Evolutionary conservation across 37 sponge, comb jelly and placozoan species (phyloP), one percentile per base, ranked within the genome.

Genomic region (Ianthella basta): DNA sequence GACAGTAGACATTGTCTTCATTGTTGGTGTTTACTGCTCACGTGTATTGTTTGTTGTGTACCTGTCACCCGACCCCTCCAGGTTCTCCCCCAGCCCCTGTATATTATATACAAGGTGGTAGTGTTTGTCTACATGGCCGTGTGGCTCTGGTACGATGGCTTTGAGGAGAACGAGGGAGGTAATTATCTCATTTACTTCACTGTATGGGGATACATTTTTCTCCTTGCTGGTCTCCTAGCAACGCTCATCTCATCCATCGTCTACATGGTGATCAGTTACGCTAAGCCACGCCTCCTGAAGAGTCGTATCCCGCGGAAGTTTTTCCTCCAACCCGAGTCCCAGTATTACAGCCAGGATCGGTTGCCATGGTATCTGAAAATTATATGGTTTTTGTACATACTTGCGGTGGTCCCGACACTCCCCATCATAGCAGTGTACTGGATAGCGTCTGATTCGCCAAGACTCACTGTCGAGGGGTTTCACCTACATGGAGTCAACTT

Each of bases 401-500:
- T 59, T 18, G 35, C 74, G 24, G 21, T 56, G 32, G 66, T 67
- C 8, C 24, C 78, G 4, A 56, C 80, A 0, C 15, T 84, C 24
- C 20, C 83, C 79, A 56, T 84, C 24, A 35, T 68, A 33, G 35
- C 57, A 16, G 91, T 87, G 24, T 91, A 72, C 74, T 91, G 84
- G 81, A 44, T 37, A 34, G 2, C 80, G 0, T 32, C 80, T 0
- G 60, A 55, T 50, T 0, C 19, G 5, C 64, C 66, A 0, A 60
- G 61, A 21, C 15, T 34, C 37, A 30, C 34, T 19, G 72, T 18
- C 4, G 37, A 36, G 34, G 29, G 80, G 20, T 20, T 94, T 0
- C 86, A 87, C 30, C 55, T 88, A 12, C 94, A 94, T 39, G 88
- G 88, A 0, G 33, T 94, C 21, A 85, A 91, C 36, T n/a, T 33